Evolutionary conservation across 2,113 vertebrate species (phyloP), one percentile per base, ranked within the genome.

Genomic region (Elachura formosa): DNA sequence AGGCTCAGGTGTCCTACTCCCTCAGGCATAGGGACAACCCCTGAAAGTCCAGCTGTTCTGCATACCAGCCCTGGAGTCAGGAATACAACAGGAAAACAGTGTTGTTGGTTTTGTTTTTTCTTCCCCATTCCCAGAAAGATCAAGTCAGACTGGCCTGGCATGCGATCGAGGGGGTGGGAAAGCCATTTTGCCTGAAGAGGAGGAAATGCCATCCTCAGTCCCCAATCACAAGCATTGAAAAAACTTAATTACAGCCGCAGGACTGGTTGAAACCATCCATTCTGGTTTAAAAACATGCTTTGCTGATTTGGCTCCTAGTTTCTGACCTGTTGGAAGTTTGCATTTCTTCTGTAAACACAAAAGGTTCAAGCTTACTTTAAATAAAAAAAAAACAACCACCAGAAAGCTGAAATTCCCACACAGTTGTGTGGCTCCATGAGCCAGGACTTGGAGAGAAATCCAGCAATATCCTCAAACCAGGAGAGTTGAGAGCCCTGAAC

Each of bases 181-280:
- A 74, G 43, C 26, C 52, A 43, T 84, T 91, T 71, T 78, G 85
- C 84, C 72, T 40, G 33, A 58, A 83, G 78, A 84, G 49, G 54
- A 91, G 88, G 73, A 95, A 96, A 89, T 74, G 58, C 61, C 75
- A 88, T 36, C 73, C 76, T 40, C 76, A 15, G 52, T 67, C 2
- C 10, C 92, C 88, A 69, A 12, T 88, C 75, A 48, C 55, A 85
- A 45, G 72, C 79, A 61, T 13, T 48, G 63, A 77, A 73, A 87
- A 90, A 90, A 26, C 78, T 49, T 67, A 69, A 62, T 38, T 74
- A 62, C 2, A 2, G 75, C 51, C 6, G 0, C 84, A 69, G 55
- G 76, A 87, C 77, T 22, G 51, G 85, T 45, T 12, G 18, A 83
- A 93, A 36, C 66, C 69, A 29, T 43, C 69, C 13, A 0, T 52